Conservation (phyloP, 2,888 invertebrate genomes). For the Digitonthophagus gazella region DNA sequence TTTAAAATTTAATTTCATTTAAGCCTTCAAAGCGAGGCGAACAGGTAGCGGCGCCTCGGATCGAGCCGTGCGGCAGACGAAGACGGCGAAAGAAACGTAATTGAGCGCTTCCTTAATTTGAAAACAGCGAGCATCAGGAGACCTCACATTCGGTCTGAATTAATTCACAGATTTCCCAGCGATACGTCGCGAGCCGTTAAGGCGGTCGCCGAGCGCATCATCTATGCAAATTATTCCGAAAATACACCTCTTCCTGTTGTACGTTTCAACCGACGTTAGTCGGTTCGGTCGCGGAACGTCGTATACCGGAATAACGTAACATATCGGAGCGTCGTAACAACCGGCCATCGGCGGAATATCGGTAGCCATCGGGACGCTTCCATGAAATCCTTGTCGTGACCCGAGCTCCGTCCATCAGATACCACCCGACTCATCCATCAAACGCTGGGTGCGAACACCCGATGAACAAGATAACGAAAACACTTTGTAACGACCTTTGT, state of each 20-base stretch:
- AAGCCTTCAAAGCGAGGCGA: constrained; percentile 25
- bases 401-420: constrained; percentile 49
- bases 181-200: constrained; percentile 35
- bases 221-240: constrained; percentile 28
- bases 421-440: constrained; percentile 50
- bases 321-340: too few relatives aligned
- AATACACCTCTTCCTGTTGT: neutral
- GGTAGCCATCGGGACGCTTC: constrained; percentile 28
- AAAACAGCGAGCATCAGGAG: constrained; percentile 31
- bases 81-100: constrained; percentile 27
- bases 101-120: constrained; percentile 30
- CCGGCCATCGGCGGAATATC: neutral
- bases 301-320: too few relatives aligned
- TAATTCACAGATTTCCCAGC: constrained; percentile 35
- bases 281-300: neutral
- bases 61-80: constrained; percentile 19
- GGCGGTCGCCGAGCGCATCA: constrained; percentile 35
- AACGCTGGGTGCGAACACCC: constrained; percentile 51
- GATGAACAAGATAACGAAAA: constrained; percentile 51
- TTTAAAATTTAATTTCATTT: constrained; percentile 34
- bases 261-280: neutral
- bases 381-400: constrained; percentile 49
- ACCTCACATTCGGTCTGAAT: constrained; percentile 35
- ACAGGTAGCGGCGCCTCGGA: constrained; percentile 14
- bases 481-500: constrained; percentile 52